A percentile compares a stretch with the other conserved stretches of the same genome.
Conservation (phyloP, 2,888 invertebrate genomes). For the Hirtodrosophila trivittata region DNA sequence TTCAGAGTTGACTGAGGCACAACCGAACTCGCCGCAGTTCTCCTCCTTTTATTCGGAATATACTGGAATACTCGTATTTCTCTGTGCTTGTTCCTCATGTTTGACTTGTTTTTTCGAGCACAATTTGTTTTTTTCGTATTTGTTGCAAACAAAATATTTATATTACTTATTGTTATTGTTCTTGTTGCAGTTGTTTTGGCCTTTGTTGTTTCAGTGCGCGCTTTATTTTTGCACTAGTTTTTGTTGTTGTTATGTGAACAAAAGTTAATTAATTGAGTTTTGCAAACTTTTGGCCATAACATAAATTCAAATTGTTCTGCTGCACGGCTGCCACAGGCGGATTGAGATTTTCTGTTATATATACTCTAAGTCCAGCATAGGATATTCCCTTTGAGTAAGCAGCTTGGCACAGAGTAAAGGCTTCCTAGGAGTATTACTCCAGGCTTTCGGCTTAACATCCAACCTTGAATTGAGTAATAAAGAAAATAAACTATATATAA, state of each 20-base stretch:
- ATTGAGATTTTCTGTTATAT: slow-evolving; percentile 11
- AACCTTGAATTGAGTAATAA: no score
- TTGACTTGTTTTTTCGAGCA: slow-evolving; percentile 37
- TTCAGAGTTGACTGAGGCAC: no score
- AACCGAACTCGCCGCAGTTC: no score
- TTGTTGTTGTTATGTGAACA: slow-evolving; percentile 47
- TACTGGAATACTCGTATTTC: background rate
- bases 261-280: slow-evolving; percentile 81
- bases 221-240: slow-evolving; percentile 48
- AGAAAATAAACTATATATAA: no score
- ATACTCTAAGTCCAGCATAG: background rate
- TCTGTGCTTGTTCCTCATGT: slow-evolving; percentile 23
- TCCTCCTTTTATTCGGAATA: no score
- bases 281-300: slow-evolving; percentile 73
- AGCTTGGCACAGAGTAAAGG: background rate
- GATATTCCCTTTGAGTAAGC: background rate
- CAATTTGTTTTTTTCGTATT: slow-evolving; percentile 43
- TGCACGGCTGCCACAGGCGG: slow-evolving; percentile 27
- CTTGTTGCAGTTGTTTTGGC: slow-evolving; percentile 19
- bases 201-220: slow-evolving; percentile 27
- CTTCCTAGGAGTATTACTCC: no score
- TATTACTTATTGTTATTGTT: slow-evolving; percentile 60
- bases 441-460: no score
- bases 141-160: slow-evolving; percentile 60
- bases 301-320: slow-evolving; percentile 73